Evolutionary conservation across 1,140 invertebrate species (phyloP), one percentile per base, ranked within the genome.

Genomic region (Solenopsis invicta): DNA sequence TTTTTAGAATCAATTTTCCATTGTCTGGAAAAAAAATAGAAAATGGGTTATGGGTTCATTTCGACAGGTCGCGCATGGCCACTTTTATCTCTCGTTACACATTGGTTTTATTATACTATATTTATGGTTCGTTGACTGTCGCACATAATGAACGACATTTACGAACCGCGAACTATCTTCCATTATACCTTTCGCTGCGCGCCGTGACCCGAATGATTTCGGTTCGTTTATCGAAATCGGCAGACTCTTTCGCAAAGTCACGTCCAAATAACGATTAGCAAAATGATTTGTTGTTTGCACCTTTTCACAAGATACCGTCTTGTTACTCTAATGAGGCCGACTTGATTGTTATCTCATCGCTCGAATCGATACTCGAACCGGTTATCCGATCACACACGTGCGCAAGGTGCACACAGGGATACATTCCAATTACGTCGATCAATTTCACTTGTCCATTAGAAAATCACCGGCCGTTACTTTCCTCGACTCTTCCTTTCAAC

Each of bases 401-500:
- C 10, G 61, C 18, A 48, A 74, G 54, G 0, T n/a, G 69, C 56
- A 18, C 24, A 52, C 54, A 48, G 72, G 52, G 45, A 75, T 84
- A 75, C 54, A 48, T 84, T 84, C 69, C 80, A 84, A 61, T 84
- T 84, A 84, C 9, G 13, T 50, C 54, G 56, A 84, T 84, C 80
- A 74, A 61, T 84, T 84, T 84, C 80, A 84, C 80, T 61, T 13
- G 13, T 74, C n/a, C 41, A 61, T 75, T 84, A 75, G 80, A 84
- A 84, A 80, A 56, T 64, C 61, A 41, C 48, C 61, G 48, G 41
- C 61, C 34, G 56, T 59, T 76, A 45, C 37, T 76, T 74, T 56
- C 67, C 18, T 21, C 74, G 54, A 81, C 21, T 85, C 48, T 67
- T 78, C 24, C 67, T 82, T 21, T 82, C 67, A 29, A 16, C 41